Base-by-base conservation (phyloP, 2,113 vertebrate genomes). In the Enhydra lutris region DNA sequence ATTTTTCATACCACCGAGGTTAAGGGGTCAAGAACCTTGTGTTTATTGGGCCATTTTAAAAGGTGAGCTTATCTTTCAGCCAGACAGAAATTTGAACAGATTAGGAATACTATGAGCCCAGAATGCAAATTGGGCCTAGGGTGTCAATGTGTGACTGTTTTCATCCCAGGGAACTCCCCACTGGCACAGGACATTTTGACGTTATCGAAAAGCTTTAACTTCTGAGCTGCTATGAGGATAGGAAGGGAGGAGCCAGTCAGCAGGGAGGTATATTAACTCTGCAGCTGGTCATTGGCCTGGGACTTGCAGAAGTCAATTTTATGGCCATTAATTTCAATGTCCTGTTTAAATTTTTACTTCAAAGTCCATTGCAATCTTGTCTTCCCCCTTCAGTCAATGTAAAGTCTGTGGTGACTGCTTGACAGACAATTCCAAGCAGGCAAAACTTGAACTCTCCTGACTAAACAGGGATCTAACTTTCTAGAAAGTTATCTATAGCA, bases 401-500 rank as follows among this genome's bases (percentile, higher is more conserved):
- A 82, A 96, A 89, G 95, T 79, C 89, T 13, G 47, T 0, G 6
- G 74, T 65, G 91, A 59, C 55, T 65, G 42, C 47, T 90, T 91
- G 76, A 65, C n/a, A 17, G 76, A 65, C n/a, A 17, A 65, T 82
- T 94, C 96, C 67, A 96, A 89, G 42, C 29, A 69, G 80, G 73
- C 59, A 39, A 10, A 91, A 26, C 61, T 94, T 42, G 52, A 97
- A 89, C n/a, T 69, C 90, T 76, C 21, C 61, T 23, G n/a, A 20
- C 6, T 79, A 96, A 97, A 93, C 36, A 34, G 63, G 82, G 93
- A 95, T 71, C 55, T 85, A 78, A 91, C 63, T 86, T 89, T 89
- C 84, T 69, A 87, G 63, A 97, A 97, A 50, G 85, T 96, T 97
- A 90, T 97, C 80, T 98, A 9, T 57, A 95, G 6, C 14, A 50